Evolutionary conservation across 1,140 invertebrate species (phyloP), one percentile per base, ranked within the genome.

Genomic region (Zaprionus kolodkinae): DNA sequence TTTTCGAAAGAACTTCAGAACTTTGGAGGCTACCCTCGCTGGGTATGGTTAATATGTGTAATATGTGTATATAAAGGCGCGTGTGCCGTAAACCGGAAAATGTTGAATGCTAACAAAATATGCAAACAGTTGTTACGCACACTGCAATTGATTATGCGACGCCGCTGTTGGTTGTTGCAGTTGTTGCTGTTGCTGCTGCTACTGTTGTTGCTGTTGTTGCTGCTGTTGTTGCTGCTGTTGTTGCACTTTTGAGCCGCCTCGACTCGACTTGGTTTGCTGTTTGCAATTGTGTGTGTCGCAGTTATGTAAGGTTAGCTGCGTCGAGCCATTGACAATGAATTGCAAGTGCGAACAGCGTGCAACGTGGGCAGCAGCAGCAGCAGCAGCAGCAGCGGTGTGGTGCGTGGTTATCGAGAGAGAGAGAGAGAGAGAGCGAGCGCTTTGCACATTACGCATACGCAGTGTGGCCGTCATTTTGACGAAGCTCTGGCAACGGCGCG

Each of bases 291-390:
- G 36, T 38, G 15, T 56, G 35, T 12, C 40, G 52, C 13, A 63
- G 61, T 66, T 61, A 64, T 72, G 67, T 72, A 76, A 76, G 68
- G 69, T 76, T 72, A 66, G 69, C 60, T 27, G 35, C 60, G 54
- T 71, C 35, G 56, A 60, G 74, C 69, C 74, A 76, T 76, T 76
- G 74, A 76, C 74, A 76, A 66, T 76, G 74, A 76, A 76, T 76
- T 76, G 68, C 63, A 63, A 74, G 72, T 74, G 72, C 54, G 54
- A 74, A 56, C 33, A 69, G 27, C 59, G 21, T 64, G 68, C 61
- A 71, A 64, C 52, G 68, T 71, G 68, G 59, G 67, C 67, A n/a
- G 35, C 21, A 48, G 17, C 35, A 36, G 21, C 33, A 27, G 21
- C n/a, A n/a, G n/a, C 33, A 48, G 17, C 35, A 36, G 21, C 33